phyloP scores from a whole-genome alignment of 1,140 invertebrate species.

The Caerostris extrusa region DNA sequence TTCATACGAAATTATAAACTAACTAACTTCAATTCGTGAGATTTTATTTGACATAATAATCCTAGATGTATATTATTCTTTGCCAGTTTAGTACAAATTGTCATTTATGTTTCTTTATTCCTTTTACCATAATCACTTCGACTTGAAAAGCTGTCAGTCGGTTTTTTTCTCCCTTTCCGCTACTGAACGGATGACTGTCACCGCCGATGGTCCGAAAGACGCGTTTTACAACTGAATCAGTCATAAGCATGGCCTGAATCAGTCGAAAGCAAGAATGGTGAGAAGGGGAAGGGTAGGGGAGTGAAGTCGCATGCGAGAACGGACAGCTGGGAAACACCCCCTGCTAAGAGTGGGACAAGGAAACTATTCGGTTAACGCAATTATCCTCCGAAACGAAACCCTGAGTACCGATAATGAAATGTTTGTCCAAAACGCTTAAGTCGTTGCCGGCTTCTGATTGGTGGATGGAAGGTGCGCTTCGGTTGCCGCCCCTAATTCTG shows the following conservation, averaged over 20 bases:
- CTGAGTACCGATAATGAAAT: constrained; percentile 76
- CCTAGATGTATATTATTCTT: no score
- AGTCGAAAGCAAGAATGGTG: background rate
- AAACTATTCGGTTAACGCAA: constrained; percentile 77
- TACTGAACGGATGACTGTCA: background rate
- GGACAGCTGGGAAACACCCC: constrained; percentile 63
- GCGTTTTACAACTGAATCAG: constrained; percentile 63
- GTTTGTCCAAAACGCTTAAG: constrained; percentile 77
- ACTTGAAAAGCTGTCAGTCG: no score
- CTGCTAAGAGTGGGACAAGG: constrained; percentile 32
- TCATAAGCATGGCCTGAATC: constrained; percentile 33
- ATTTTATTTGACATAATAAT: no score
- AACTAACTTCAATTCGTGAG: no score
- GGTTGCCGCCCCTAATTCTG: constrained; percentile 76
- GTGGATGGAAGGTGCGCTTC: constrained; percentile 67
- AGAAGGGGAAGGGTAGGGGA: background rate
- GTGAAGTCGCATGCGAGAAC: background rate
- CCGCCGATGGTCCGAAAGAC: constrained; percentile 43
- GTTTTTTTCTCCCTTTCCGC: background rate
- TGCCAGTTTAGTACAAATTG: no score
- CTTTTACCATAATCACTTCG: no score
- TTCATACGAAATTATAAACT: no score
- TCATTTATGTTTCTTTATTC: no score
- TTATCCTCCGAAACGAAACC: constrained; percentile 69
- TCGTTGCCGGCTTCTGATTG: constrained; percentile 76